Percentiles rank a stretch among this genome's conserved stretches.
These are phyloP conservation scores for Ispidina picta DNA, from an alignment of 2,797 vertebrate species.

Conservation along the genomic window DNA sequence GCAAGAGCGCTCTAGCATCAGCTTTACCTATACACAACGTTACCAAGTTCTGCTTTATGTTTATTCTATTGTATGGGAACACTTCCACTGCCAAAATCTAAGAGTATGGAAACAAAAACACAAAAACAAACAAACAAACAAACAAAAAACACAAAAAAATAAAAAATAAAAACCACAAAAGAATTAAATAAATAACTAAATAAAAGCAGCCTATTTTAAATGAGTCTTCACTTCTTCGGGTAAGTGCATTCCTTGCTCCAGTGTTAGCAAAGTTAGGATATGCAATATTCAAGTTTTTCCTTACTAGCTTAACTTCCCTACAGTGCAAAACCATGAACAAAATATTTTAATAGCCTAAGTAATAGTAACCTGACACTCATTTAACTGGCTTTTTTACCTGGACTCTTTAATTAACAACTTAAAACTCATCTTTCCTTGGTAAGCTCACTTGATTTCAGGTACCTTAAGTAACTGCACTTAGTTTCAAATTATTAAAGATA, in stretches of 20 bases:
- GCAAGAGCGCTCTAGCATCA: background rate
- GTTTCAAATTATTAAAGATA: background rate
- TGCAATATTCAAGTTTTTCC: background rate
- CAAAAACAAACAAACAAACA: accelerated
- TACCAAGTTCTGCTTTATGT: background rate
- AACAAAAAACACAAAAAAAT: accelerated
- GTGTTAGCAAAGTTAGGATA: background rate
- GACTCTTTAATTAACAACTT: background rate
- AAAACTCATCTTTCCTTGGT: background rate
- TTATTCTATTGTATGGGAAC: background rate
- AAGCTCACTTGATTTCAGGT: background rate
- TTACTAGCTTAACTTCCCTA: background rate
- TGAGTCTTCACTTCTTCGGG: background rate
- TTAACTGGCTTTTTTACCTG: background rate
- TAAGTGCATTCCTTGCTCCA: background rate
- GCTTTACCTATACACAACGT: background rate
- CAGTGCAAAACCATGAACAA: background rate
- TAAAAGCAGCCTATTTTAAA: background rate
- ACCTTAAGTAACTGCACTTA: background rate
- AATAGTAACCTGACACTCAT: background rate
- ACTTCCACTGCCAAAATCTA: background rate
- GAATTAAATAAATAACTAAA: too few relatives aligned
- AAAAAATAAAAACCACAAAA: too few relatives aligned
- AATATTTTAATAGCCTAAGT: background rate
- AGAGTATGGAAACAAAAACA: background rate